Evolutionary conservation across 2,797 vertebrate species (phyloP).

Genomic region (Rhinophrynus dorsalis): DNA sequence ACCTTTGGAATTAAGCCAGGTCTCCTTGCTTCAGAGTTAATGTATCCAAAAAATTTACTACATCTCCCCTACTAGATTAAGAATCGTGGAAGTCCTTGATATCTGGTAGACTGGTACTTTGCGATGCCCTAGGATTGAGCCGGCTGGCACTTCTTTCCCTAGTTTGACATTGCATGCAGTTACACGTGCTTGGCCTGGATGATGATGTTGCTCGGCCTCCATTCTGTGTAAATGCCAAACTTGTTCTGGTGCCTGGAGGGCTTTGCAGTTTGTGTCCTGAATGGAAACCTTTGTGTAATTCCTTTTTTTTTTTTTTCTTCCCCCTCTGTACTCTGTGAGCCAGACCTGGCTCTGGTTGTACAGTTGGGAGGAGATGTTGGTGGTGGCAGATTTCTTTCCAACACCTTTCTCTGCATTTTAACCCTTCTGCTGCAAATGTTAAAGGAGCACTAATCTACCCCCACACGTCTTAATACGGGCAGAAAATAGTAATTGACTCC

Average conservation of each 20-base stretch:
- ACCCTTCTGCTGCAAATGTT: slow-evolving; percentile 11
- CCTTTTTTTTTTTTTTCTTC: not conserved
- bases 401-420: not conserved
- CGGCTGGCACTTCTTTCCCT: too few relatives aligned
- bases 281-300: slow-evolving; percentile 35
- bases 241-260: slow-evolving; percentile 27
- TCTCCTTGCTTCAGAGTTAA: too few relatives aligned
- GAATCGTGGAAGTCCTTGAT: too few relatives aligned
- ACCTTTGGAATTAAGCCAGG: too few relatives aligned
- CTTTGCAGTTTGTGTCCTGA: slow-evolving; percentile 20
- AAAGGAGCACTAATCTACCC: too few relatives aligned
- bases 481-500: too few relatives aligned
- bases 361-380: not conserved
- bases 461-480: too few relatives aligned
- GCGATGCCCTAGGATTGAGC: too few relatives aligned
- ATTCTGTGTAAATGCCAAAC: slow-evolving; percentile 15
- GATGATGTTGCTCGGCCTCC: not conserved
- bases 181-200: not conserved
- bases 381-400: not conserved
- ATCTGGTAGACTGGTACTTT: too few relatives aligned
- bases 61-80: too few relatives aligned
- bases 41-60: too few relatives aligned
- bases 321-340: not conserved
- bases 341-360: slow-evolving; percentile 3
- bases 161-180: too few relatives aligned